phyloP scores from a whole-genome alignment of 2,113 vertebrate species.

The Columbina picui region DNA sequence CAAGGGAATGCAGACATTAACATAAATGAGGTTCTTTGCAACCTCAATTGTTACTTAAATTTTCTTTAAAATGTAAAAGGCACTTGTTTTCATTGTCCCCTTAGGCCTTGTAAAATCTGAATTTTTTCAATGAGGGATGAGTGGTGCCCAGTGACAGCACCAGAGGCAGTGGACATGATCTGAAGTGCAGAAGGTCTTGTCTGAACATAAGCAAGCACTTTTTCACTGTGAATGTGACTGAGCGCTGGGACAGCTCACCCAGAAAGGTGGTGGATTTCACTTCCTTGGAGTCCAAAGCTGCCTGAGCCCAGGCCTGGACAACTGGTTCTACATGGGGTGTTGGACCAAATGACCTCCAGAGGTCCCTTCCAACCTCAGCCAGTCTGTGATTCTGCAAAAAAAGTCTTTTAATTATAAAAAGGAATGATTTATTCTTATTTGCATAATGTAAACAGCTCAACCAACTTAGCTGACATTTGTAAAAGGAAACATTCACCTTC shows the following conservation, averaged over 20 bases:
- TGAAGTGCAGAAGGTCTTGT: background rate
- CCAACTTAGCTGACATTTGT: background rate
- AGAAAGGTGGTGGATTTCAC: background rate
- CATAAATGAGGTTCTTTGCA: background rate
- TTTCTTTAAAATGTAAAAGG: background rate
- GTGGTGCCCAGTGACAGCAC: background rate
- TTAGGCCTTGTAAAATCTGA: background rate
- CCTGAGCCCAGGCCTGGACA: background rate
- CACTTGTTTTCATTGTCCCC: background rate
- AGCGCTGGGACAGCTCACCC: background rate
- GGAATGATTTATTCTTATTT: background rate
- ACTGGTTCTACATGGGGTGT: fast-evolving
- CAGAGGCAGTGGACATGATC: background rate
- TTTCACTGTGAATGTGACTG: background rate
- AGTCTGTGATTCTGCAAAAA: background rate
- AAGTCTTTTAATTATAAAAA: background rate
- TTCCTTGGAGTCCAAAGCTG: background rate
- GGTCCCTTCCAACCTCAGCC: background rate
- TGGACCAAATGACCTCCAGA: background rate
- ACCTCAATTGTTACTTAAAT: background rate
- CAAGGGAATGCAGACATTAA: background rate
- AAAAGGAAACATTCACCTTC: background rate
- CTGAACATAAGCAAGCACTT: background rate
- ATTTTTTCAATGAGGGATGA: background rate
- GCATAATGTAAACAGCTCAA: background rate